Evolutionary conservation across 2,888 invertebrate genomes (phyloP), one percentile per base, ranked within the genome.

Genomic region (Caenorhabditis zanzibari): DNA sequence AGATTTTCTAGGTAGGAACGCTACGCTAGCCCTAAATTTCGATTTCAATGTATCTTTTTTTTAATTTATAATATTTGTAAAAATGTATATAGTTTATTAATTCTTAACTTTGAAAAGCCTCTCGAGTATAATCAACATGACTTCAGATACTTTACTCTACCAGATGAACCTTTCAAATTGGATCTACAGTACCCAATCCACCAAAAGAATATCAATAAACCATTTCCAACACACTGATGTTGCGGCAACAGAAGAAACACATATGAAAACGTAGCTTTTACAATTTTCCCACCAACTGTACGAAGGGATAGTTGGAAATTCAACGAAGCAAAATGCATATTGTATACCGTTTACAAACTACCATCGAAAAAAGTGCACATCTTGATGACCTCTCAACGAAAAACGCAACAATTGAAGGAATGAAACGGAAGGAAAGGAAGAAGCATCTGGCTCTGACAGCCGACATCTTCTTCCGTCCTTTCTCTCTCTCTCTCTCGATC

Each of bases 361-460:
- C n/a, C 16, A 14, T 52, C 22, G 12, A 22, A 54, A 54, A 54
- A 54, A n/a, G 32, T 28, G 32, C 58, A 6, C 38, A 61, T 69
- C 52, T 56, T 79, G 64, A 72, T 79, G 56, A 72, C 71, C 63
- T 58, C 61, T 64, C 19, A 10, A 6, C 24, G 49, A 66, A 77
- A 79, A 79, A 52, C 79, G 71, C 79, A 64, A 80, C 73, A 71
- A 49, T 44, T 77, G 75, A 49, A 12, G 10, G 38, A 58, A 14
- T 26, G 14, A 71, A 41, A 35, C 6, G 24, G 44, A 28, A 56
- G 28, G 41, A 68, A 16, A 52, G 41, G 63, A 58, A 77, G 63
- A 77, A 69, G 77, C 77, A 77, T 77, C 77, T 77, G 77, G 77
- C 77, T 77, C 77, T 68, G 58, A 61, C 76, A 69, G 59, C 68